These are phyloP conservation scores for Acanthis flammea DNA, from an alignment of 2,797 vertebrate species.

Conservation along the genomic window DNA sequence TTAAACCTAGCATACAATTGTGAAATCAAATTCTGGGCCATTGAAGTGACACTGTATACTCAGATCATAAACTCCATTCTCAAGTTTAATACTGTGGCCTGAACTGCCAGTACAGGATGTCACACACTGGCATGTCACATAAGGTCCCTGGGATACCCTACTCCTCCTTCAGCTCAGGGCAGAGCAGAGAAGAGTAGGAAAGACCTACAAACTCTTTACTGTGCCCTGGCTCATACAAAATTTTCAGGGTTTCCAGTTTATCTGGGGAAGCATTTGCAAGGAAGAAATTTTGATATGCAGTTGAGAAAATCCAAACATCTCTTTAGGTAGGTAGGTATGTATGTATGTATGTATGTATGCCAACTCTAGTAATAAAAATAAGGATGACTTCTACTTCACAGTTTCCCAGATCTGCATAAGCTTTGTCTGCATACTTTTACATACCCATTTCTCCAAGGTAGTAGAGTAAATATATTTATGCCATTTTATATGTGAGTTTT, in stretches of 20 bases:
- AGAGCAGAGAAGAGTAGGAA: background rate
- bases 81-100: background rate
- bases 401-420: background rate
- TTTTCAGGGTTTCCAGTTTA: background rate
- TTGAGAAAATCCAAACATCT: background rate
- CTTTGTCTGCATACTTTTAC: background rate
- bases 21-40: background rate
- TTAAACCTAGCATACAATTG: background rate
- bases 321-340: background rate
- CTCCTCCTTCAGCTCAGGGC: background rate
- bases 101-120: background rate
- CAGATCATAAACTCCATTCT: background rate
- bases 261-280: background rate
- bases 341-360: background rate
- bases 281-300: background rate
- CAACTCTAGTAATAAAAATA: background rate
- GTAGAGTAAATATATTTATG: background rate
- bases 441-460: background rate
- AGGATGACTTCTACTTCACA: background rate
- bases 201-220: background rate
- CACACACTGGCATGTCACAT: background rate
- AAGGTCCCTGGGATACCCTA: background rate
- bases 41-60: background rate
- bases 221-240: background rate
- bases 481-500: background rate